Evolutionary conservation across 1,140 invertebrate species (phyloP), one percentile per base, ranked within the genome.

Genomic region (Drosophila triauraria): DNA sequence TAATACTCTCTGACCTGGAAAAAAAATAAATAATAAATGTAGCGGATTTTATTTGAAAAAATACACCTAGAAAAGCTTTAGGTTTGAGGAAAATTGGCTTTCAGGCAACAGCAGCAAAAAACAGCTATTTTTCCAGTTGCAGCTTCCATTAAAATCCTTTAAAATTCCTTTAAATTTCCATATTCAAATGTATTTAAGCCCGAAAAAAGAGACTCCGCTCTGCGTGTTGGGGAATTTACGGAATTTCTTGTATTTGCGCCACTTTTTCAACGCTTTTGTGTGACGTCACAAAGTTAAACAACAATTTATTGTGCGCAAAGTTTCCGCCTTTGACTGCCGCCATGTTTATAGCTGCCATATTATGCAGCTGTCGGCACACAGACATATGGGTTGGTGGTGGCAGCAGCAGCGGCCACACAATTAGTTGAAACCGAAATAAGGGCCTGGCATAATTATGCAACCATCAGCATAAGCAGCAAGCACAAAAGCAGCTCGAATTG

Each of bases 331-430:
- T 60, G 67, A 68, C 48, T 50, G 64, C n/a, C 43, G 43, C 53
- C 25, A 53, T 68, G 58, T 62, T 63, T 40, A 40, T 23, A 25
- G 20, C 53, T 23, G 53, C 27, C 25, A 25, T 27, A 30, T 51
- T 74, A 30, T 60, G 68, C 56, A 64, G 42, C 58, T 63, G 57
- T 62, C 51, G 61, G 74, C 80, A 57, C 51, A 50, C 44, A 35
- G 6, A 20, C 27, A 51, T 12, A 48, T 47, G 32, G 25, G 43
- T 47, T 40, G 32, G 32, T 20, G 51, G 50, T 47, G 23, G 42
- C 17, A 44, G 54, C 17, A 44, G 54, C 67, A 47, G 5, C 38
- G 20, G 38, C 25, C 59, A 38, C 42, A 47, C 35, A 57, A 56
- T 40, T 56, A 56, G 53, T 56, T 56, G 32, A 56, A 56, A 4